Evolutionary conservation across 1,140 invertebrate genomes (phyloP), one percentile per base, ranked within the genome.

Genomic region (Leptinotarsa defecta): DNA sequence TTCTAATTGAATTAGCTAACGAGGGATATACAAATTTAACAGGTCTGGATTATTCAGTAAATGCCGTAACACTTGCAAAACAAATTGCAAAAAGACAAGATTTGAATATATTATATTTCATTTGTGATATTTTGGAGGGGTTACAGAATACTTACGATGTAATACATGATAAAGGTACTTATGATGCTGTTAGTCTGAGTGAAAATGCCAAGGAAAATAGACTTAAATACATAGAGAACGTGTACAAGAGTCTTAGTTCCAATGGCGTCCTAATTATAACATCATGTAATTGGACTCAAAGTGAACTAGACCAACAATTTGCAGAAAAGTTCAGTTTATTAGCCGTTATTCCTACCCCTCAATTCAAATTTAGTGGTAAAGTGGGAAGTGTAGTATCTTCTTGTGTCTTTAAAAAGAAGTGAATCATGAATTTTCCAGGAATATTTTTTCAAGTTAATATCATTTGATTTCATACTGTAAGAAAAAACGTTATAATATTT

Each of bases 251-350:
- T 72, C 82, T 95, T 24, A 79, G 82, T n/a, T 80, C 87, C 1
- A 81, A 89, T 73, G 89, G 89, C 43, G 83, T 92, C 49, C 93
- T 98, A 76, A 87, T 97, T 6, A 91, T 99, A 73, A 96, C 96
- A 1, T 97, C 96, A 0, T 98, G 96, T 86, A 98, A 98, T 85
- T 98, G 96, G 95, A 98, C 96, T 0, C 91, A 94, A 81, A 88
- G 91, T 2, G 96, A 98, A 86, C 83, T 98, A 27, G 75, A 90
- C 8, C 84, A 87, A 4, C 93, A 95, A 79, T 96, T 97, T 84
- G 82, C 86, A 22, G 83, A 87, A 72, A 91, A 88, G 83, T 93
- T 96, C 82, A 81, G 87, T 4, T 81, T 92, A 1, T 79, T 89
- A 71, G 84, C 89, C 43, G 87, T 90, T 6, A 91, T 97, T 81